These are phyloP conservation scores for Urophycis tenuis DNA, from an alignment of 2,797 vertebrate genomes.

Conservation along the genomic window DNA sequence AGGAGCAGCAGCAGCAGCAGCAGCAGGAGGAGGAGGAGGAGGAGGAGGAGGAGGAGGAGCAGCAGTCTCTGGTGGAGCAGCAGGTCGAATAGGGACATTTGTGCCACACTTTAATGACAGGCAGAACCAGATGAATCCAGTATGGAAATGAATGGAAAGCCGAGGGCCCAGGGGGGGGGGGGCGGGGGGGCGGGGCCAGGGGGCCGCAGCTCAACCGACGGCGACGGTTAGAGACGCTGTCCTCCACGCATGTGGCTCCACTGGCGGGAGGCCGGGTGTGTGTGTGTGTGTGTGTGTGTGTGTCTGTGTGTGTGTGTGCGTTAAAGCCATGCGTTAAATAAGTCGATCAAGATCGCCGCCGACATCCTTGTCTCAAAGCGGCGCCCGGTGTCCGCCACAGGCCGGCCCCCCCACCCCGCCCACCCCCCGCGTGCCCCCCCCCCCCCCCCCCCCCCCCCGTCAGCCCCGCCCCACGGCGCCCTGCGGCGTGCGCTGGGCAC, in stretches of 20 bases:
- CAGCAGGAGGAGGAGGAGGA: too few species aligned
- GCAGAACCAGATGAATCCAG: slow-evolving; percentile 29
- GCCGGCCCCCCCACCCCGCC: background rate
- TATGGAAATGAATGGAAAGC: slow-evolving; percentile 39
- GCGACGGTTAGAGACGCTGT: background rate
- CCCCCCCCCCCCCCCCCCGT: too few species aligned
- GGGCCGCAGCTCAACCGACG: slow-evolving; percentile 25
- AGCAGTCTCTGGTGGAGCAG: slow-evolving; percentile 31
- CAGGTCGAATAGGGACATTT: slow-evolving; percentile 34
- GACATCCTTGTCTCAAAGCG: background rate
- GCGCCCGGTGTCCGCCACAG: background rate
- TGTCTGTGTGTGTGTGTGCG: background rate
- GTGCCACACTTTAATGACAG: slow-evolving; percentile 35
- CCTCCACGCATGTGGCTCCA: slow-evolving; percentile 20
- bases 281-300: background rate
- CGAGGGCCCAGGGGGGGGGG: too few species aligned
- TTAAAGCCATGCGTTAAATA: background rate
- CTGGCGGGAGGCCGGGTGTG: too few species aligned
- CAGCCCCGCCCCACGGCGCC: too few species aligned
- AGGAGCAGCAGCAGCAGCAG: too few species aligned
- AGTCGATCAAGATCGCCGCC: background rate
- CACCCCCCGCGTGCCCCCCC: too few species aligned
- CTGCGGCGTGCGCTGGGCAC: too few species aligned
- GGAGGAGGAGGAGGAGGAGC: slow-evolving; percentile 4
- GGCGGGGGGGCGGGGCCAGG: slow-evolving; percentile 12